Evolutionary conservation across 2,113 vertebrate species (phyloP).

Genomic region (Apistogramma diplotaenia): DNA sequence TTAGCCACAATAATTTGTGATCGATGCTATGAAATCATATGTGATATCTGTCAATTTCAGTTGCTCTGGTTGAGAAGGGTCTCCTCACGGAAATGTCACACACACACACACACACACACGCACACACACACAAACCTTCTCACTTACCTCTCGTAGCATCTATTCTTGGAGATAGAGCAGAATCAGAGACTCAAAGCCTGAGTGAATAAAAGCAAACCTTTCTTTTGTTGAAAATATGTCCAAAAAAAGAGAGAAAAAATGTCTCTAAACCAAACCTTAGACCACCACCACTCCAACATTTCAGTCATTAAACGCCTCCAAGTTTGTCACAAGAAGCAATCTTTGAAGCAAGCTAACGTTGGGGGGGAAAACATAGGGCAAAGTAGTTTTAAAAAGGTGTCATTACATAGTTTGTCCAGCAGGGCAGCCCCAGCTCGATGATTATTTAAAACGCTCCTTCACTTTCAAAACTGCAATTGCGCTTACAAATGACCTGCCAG

Average conservation of each 20-base stretch:
- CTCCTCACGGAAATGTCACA: not conserved
- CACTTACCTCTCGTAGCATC: not conserved
- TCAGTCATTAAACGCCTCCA: not conserved
- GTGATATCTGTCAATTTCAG: not conserved
- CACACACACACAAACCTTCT: not conserved
- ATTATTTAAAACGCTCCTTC: not conserved
- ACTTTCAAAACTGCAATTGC: not conserved
- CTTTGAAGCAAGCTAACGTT: not conserved
- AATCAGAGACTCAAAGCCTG: not conserved
- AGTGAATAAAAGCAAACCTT: constrained; percentile 1
- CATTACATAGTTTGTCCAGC: not conserved
- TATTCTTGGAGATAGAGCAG: not conserved
- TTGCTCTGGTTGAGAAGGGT: not conserved
- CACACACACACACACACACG: not conserved
- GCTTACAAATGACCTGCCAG: not conserved
- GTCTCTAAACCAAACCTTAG: not conserved
- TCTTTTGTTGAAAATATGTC: not conserved
- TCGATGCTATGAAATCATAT: not conserved
- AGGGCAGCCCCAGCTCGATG: not conserved
- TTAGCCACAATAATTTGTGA: not conserved
- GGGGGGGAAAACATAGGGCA: not conserved
- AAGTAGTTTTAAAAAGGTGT: not conserved
- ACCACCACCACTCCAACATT: not conserved
- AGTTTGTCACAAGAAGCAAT: not conserved
- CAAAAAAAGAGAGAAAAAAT: not conserved